Conservation (phyloP, 1,140 invertebrate species). For the Drosophila sucinea region DNA sequence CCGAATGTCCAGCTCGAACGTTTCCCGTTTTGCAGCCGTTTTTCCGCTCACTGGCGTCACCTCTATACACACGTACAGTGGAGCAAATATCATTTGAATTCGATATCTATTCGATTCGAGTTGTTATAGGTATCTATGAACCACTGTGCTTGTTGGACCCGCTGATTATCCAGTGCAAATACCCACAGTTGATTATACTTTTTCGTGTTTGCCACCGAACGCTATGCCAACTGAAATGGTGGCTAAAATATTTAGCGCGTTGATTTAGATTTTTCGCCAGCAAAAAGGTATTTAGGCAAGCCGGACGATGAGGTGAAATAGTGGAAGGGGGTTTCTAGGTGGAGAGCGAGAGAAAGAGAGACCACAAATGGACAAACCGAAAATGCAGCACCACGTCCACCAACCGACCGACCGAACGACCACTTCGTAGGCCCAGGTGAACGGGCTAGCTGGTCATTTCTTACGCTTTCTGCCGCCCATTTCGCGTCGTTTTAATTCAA, state of each 20-base stretch:
- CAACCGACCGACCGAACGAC: neutral
- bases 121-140: neutral
- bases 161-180: slow-evolving; percentile 80
- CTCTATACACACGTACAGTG: slow-evolving; percentile 25
- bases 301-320: neutral
- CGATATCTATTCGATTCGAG: too few relatives aligned
- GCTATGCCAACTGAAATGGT: slow-evolving; percentile 52
- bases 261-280: slow-evolving; percentile 75
- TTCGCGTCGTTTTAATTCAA: slow-evolving; percentile 71
- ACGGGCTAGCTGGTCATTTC: slow-evolving; percentile 38
- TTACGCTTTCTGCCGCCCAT: slow-evolving; percentile 41
- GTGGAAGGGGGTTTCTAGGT: neutral
- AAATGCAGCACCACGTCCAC: slow-evolving; percentile 29
- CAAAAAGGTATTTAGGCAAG: slow-evolving; percentile 74
- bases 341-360: slow-evolving; percentile 8
- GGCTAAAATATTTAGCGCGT: slow-evolving; percentile 80
- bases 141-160: slow-evolving; percentile 36
- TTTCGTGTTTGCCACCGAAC: slow-evolving; percentile 70
- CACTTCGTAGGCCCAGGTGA: too few relatives aligned
- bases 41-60: slow-evolving; percentile 24
- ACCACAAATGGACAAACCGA: slow-evolving; percentile 69
- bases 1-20: slow-evolving; percentile 41
- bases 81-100: neutral
- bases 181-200: slow-evolving; percentile 79
- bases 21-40: slow-evolving; percentile 52